These are phyloP conservation scores for Myathropa florea DNA, from an alignment of 2,888 invertebrate genomes.

Conservation along the genomic window DNA sequence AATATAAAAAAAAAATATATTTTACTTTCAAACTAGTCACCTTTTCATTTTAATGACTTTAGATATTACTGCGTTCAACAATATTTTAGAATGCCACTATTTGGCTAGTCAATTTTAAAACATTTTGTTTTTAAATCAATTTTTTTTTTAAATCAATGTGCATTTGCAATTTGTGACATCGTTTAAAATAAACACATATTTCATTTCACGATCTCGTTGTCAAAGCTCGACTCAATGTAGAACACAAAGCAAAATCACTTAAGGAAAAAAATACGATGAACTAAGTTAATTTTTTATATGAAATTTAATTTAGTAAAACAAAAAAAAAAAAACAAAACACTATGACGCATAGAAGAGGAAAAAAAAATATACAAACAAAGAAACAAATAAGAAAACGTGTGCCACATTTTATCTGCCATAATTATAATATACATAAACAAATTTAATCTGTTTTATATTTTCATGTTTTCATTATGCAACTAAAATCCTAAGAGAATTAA, in stretches of 20 bases:
- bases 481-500: conserved; percentile 27
- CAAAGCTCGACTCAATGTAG: conserved; percentile 40
- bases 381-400: conserved; percentile 45
- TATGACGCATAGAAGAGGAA: neutral
- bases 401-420: conserved; percentile 70
- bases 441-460: conserved; percentile 47
- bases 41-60: neutral
- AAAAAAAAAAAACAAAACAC: neutral
- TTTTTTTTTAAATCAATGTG: neutral
- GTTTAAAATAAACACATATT: neutral
- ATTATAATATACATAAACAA: conserved; percentile 51
- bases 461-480: conserved; percentile 19
- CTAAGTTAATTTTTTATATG: neutral
- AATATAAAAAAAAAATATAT: neutral
- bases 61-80: neutral
- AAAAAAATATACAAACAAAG: conserved; percentile 5
- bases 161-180: neutral
- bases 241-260: neutral
- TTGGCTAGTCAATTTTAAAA: neutral
- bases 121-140: neutral
- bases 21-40: conserved; percentile 23
- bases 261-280: neutral
- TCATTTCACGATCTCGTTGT: conserved; percentile 9
- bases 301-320: conserved; percentile 21
- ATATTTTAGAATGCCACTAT: neutral